Evolutionary conservation across 1,140 invertebrate genomes (phyloP), one percentile per base, ranked within the genome.

Genomic region (Drosophila tropicalis): DNA sequence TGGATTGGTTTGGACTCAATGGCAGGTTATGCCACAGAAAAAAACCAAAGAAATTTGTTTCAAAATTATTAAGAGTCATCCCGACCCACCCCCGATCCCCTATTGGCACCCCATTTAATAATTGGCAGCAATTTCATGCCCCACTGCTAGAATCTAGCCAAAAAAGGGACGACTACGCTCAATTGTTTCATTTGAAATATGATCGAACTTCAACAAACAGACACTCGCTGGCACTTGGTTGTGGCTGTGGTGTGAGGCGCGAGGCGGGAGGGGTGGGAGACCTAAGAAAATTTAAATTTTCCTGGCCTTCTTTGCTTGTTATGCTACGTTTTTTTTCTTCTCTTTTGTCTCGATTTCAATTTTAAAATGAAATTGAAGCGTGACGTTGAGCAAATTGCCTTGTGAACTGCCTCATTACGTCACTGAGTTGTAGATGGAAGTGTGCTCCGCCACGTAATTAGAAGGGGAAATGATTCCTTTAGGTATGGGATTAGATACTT

Each of bases 151-250:
- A 22, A 47, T 47, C 44, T 10, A 66, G 61, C 25, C 44, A 68
- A 41, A 65, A 63, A 62, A 63, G 12, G 10, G 36, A 39, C 12
- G 69, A 62, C 75, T 67, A 15, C 79, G 73, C 84, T 81, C 83
- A 74, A 89, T 87, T 89, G 76, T 89, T 89, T 87, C 84, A 65
- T 61, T 69, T 76, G 81, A 89, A 87, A 74, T 87, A 87, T 86
- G 76, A 83, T 79, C 66, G 68, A 70, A 36, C 5, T 71, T 64
- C 68, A 70, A 72, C 75, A 71, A 72, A 78, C 72, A 72, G 74
- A 79, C 75, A 67, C 15, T 36, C 56, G 9, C 29, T 29, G 29
- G 29, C 29, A 5, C 5, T 29, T 29, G 29, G 29, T 5, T 29
- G 29, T 6, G 29, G 29, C 29, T 29, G 29, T 6, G 29, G 29